Percentiles rank a stretch among this genome's conserved stretches.
Evolutionary conservation across 2,113 vertebrate genomes (phyloP).

Genomic region (Prunella himalayana): DNA sequence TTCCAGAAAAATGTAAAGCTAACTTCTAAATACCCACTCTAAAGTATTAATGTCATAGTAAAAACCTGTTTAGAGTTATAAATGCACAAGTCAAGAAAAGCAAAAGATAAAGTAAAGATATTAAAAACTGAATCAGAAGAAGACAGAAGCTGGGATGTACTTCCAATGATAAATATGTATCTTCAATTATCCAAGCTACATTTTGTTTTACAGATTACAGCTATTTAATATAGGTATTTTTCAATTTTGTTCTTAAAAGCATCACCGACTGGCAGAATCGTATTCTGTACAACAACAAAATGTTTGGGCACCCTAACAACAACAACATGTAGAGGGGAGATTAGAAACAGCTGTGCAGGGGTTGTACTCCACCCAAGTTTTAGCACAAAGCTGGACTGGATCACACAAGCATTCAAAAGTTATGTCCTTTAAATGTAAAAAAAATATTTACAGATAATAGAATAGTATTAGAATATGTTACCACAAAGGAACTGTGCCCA

Average conservation of each 20-base stretch:
- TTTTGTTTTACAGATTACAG: not conserved
- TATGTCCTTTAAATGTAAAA: not conserved
- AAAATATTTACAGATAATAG: accelerated
- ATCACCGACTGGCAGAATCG: not conserved
- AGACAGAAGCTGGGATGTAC: not conserved
- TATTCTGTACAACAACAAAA: not conserved
- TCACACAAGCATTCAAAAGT: not conserved
- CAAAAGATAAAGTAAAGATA: not conserved
- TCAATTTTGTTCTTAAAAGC: not conserved
- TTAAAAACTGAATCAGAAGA: not conserved
- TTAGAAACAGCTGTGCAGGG: not conserved
- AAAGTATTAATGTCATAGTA: not conserved
- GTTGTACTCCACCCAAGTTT: not conserved
- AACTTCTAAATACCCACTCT: not conserved
- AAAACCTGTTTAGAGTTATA: not conserved
- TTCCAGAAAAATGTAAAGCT: not conserved
- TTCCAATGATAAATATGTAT: not conserved
- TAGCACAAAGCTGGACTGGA: not conserved
- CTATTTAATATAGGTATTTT: not conserved
- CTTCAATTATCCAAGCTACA: not conserved
- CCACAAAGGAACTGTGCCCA: not conserved
- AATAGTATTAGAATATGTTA: not conserved
- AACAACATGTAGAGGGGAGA: not conserved
- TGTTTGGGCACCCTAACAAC: not conserved
- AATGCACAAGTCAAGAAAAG: not conserved